Evolutionary conservation across 2,113 vertebrate species (phyloP), one percentile per base, ranked within the genome.

Genomic region (Oncorhynchus keta): DNA sequence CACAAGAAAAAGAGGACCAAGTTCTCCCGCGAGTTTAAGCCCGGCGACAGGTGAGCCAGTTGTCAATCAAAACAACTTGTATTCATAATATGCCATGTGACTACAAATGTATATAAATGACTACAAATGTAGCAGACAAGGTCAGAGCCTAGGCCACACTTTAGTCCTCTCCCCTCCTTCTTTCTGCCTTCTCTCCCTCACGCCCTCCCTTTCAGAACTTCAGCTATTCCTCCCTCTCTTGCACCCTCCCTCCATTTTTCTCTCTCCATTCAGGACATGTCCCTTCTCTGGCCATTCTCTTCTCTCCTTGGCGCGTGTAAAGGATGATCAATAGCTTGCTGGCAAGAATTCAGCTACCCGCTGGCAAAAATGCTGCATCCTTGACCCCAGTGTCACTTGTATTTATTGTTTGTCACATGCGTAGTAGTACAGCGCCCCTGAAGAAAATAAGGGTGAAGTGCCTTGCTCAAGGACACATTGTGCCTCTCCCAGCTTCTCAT

Each of bases 1-100:
- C 97, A 99, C 92, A 99, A 99, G 93, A 96, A 98, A 90, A 99
- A 98, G 94, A 97, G 97, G 92, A 97, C 94, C 14, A 99, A 98
- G 86, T 94, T 97, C 81, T 97, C 96, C 8, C 92, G 97, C 2
- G 97, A 98, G 88, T 98, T 99, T 86, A 98, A 96, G 84, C 95
- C 96, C 0, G 97, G 98, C 45, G 98, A 99, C 91, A 96, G 97
- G 98, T 97, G 83, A 62, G 59, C 59, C 12, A 62, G 20, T 16
- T n/a, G 5, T 22, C 59, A 22, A 9, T 22, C 20, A 9, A 62
- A 8, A 24, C 5, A n/a, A 9, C 24, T 22, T 16, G 18, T n/a
- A 11, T 62, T 62, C 59, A 22, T 67, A 26, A 9, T 30, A 12
- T 67, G 61, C 24, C 11, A 24, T 13, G 61, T 24, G 11, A 61